phyloP scores from a whole-genome alignment of 2,797 vertebrate species.

The Sitta carolinensis region DNA sequence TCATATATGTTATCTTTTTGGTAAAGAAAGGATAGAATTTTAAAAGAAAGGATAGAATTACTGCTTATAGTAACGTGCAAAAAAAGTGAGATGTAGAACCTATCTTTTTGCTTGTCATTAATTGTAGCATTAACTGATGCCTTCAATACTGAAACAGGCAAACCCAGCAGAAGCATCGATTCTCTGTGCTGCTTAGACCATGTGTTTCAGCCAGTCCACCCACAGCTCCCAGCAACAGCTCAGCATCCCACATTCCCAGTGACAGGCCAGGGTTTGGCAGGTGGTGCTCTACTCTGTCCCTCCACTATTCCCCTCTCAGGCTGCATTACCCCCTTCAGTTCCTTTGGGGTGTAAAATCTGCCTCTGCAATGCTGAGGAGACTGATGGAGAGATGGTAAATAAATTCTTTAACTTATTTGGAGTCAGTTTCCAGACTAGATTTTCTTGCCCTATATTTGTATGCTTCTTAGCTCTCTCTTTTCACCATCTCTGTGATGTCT shows the following conservation, averaged over 20 bases:
- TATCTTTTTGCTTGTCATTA: neutral
- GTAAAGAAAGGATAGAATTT: neutral
- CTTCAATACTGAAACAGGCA: neutral
- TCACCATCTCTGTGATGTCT: neutral
- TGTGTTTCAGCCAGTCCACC: neutral
- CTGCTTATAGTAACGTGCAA: neutral
- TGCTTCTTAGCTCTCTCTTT: neutral
- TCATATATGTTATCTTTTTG: neutral
- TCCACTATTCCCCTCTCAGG: neutral
- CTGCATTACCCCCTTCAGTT: neutral
- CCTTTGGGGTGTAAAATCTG: neutral
- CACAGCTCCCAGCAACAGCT: neutral
- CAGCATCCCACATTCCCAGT: neutral
- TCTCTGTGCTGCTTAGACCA: fast-evolving
- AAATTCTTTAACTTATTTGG: neutral
- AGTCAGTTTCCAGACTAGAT: neutral
- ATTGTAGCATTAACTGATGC: neutral
- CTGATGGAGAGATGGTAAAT: neutral
- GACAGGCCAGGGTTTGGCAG: neutral
- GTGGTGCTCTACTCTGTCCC: neutral
- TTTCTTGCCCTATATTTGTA: neutral
- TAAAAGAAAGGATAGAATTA: neutral
- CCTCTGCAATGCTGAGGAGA: neutral
- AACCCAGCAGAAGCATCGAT: neutral
- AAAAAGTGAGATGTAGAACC: neutral